A percentile compares a stretch with the other conserved stretches of the same genome.
phyloP scores from a whole-genome alignment of 1,140 invertebrate species.

The Diabrotica virgifera region DNA sequence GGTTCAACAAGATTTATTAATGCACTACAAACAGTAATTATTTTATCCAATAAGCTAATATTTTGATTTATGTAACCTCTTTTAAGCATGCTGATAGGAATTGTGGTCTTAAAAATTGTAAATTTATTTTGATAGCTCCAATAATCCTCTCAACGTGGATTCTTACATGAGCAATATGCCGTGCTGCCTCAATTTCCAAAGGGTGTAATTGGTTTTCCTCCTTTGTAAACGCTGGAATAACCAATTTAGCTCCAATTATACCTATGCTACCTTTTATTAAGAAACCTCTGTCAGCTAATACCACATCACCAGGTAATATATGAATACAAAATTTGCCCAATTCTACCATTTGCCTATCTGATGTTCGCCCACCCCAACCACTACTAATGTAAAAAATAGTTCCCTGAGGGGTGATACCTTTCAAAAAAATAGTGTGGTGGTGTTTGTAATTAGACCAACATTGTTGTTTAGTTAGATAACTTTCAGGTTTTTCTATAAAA shows the following conservation, averaged over 20 bases:
- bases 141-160: constrained; percentile 20
- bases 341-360: constrained; percentile 24
- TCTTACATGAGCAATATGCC: constrained; percentile 10
- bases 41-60: constrained; percentile 17
- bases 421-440: constrained; percentile 27
- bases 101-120: constrained; percentile 5
- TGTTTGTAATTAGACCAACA: constrained; percentile 32
- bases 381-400: constrained; percentile 23
- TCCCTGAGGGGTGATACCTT: constrained; percentile 24
- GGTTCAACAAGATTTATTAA: constrained; percentile 11
- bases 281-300: constrained; percentile 29
- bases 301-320: constrained; percentile 19
- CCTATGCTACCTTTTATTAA: too few relatives aligned
- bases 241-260: too few relatives aligned
- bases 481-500: too few relatives aligned
- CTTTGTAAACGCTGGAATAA: constrained; percentile 20
- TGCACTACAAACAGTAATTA: constrained; percentile 15
- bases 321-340: constrained; percentile 17
- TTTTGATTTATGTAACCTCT: neutral
- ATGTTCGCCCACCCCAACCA: constrained; percentile 25
- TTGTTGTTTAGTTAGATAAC: too few relatives aligned
- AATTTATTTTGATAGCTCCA: constrained; percentile 17
- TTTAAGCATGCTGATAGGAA: constrained; percentile 19
- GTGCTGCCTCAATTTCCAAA: constrained; percentile 17
- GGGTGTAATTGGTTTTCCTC: constrained; percentile 17